These are phyloP conservation scores for Catagonus wagneri DNA, from an alignment of 2,113 vertebrate species.

Conservation along the genomic window DNA sequence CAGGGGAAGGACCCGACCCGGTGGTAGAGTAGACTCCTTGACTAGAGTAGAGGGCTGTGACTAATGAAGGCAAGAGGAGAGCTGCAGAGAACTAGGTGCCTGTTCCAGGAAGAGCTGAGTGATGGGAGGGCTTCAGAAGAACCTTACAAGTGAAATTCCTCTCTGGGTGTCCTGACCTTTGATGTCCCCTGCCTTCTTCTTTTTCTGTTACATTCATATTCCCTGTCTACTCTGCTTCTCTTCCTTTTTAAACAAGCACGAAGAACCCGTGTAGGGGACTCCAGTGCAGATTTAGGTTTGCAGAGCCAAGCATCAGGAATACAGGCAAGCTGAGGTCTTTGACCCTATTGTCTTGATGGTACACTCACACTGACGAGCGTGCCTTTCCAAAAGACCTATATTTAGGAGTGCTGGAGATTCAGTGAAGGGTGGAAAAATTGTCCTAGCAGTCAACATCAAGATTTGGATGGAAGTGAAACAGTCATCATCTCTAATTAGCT, in stretches of 20 bases:
- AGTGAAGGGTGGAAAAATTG: neutral
- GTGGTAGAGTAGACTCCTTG: neutral
- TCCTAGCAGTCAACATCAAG: neutral
- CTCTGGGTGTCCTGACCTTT: neutral
- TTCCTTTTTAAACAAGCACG: neutral
- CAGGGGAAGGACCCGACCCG: neutral
- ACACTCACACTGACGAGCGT: neutral
- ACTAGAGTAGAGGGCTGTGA: neutral
- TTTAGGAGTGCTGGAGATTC: slow-evolving; percentile 7
- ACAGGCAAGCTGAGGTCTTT: neutral
- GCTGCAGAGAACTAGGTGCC: neutral
- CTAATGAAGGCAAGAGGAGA: neutral
- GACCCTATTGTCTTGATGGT: neutral
- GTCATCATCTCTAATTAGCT: slow-evolving; percentile 31
- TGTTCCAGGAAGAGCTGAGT: neutral
- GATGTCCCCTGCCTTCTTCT: neutral
- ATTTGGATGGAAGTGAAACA: neutral
- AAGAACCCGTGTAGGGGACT: neutral
- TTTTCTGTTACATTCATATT: too few relatives aligned
- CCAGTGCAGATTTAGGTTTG: neutral
- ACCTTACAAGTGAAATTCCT: neutral
- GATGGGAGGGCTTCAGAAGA: neutral
- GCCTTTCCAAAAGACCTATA: neutral
- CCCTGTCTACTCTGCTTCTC: neutral
- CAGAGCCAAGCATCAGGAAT: neutral